Percentiles rank a stretch among this genome's conserved stretches.
Evolutionary conservation across 2,113 vertebrate genomes (phyloP).

Genomic region (Amia ocellicauda): DNA sequence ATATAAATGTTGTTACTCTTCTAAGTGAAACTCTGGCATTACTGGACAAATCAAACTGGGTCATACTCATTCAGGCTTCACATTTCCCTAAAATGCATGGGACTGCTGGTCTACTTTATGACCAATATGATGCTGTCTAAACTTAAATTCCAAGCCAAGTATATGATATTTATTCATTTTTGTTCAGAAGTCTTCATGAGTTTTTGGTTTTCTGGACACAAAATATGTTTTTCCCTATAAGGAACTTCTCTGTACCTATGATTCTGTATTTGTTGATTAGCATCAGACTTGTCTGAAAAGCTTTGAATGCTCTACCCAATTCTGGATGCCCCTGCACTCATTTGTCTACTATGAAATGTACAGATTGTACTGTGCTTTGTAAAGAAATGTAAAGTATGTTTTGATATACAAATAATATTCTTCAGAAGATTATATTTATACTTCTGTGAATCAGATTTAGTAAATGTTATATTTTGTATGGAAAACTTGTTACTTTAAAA

Average conservation of each 20-base stretch:
- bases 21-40: constrained; percentile 20
- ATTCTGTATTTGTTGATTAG: not conserved
- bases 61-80: too few species aligned
- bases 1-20: constrained; percentile 9
- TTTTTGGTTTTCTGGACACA: not conserved
- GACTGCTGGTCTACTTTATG: too few species aligned
- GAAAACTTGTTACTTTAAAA: constrained; percentile 24
- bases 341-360: constrained; percentile 19
- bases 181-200: not conserved
- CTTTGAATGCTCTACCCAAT: not conserved
- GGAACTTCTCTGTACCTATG: not conserved
- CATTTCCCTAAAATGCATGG: too few species aligned
- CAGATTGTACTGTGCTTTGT: constrained; percentile 68
- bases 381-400: constrained; percentile 87
- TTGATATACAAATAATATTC: constrained; percentile 78
- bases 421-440: constrained; percentile 82
- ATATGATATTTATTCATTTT: not conserved
- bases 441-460: constrained; percentile 78
- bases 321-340: not conserved
- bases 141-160: too few species aligned
- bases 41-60: not conserved
- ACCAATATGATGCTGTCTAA: too few species aligned
- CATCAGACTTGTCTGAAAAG: not conserved
- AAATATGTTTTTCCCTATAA: not conserved
- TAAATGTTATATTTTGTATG: constrained; percentile 75